Evolutionary conservation across 2,113 vertebrate genomes (phyloP), one percentile per base, ranked within the genome.

Genomic region (Columba janthina): DNA sequence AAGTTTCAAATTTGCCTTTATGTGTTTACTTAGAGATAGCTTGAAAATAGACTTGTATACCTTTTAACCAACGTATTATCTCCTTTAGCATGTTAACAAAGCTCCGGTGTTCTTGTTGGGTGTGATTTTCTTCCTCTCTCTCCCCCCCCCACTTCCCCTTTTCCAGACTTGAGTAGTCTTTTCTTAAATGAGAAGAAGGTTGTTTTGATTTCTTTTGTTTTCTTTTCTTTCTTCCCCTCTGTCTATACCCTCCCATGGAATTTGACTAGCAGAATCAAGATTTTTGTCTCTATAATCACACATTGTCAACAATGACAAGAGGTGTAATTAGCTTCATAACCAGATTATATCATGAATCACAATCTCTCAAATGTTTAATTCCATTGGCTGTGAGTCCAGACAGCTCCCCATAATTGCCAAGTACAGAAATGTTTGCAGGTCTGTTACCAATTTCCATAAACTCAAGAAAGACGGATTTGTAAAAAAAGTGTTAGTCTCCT

Each of bases 251-350:
- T 90, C 75, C 44, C 6, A 3, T 77, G 64, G 48, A 71, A 67
- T 94, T 71, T 5, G 2, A 56, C 53, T 78, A 86, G 60, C 57
- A 96, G 60, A 93, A 94, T 65, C 53, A 86, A 86, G 85, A 88
- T 83, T 93, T 96, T 93, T 97, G 79, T 96, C 82, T 95, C 77
- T 74, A 14, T 94, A 77, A 92, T 67, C 36, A 71, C 86, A 75
- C 25, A 53, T 54, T 84, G 75, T 93, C 60, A 84, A 32, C 88
- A 92, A 22, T 24, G 90, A 93, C 79, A 93, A 86, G 72, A 81
- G 61, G 31, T 93, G 77, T 93, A 96, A 94, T 95, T 93, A 96
- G 65, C 53, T 96, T 86, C 83, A 67, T 89, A 95, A 96, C 64
- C 57, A 94, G 79, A 91, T 90, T 92, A 78, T 92, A 88, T 94